Conservation (phyloP, 1,140 invertebrate genomes). For the Neomicropteryx cornuta region DNA sequence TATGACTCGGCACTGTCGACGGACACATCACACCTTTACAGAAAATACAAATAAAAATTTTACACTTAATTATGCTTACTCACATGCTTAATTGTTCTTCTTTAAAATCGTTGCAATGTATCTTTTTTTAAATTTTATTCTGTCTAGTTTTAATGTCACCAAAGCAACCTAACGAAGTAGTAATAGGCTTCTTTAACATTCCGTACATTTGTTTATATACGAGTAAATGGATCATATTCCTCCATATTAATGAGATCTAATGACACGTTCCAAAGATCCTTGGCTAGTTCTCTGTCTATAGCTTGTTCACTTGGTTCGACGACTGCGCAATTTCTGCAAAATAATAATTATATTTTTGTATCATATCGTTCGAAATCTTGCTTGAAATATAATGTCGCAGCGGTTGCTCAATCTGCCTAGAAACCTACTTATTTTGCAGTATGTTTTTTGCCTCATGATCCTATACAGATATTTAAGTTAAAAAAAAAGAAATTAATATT, state of each 20-base stretch:
- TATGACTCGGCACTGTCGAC: no score
- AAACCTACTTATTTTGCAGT: background rate
- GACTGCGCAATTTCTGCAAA: slow-evolving; percentile 37
- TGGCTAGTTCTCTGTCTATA: slow-evolving; percentile 33
- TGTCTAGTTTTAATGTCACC: no score
- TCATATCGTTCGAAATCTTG: background rate
- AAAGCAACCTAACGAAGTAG: no score
- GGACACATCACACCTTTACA: no score
- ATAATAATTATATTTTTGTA: slow-evolving; percentile 6
- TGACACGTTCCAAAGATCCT: slow-evolving; percentile 56
- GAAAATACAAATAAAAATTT: no score
- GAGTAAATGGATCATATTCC: slow-evolving; percentile 12
- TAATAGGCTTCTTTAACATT: no score
- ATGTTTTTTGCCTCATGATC: background rate
- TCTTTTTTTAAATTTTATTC: no score
- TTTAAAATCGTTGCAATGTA: no score
- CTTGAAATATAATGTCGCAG: background rate
- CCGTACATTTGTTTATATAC: no score
- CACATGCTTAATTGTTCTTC: no score
- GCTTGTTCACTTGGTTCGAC: slow-evolving; percentile 23
- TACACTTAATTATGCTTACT: no score
- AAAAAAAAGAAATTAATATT: background rate
- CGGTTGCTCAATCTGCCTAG: background rate
- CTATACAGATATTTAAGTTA: background rate
- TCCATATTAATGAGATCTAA: slow-evolving; percentile 38